Conservation (phyloP, 2,113 vertebrate genomes). For the Eurypyga helias region DNA sequence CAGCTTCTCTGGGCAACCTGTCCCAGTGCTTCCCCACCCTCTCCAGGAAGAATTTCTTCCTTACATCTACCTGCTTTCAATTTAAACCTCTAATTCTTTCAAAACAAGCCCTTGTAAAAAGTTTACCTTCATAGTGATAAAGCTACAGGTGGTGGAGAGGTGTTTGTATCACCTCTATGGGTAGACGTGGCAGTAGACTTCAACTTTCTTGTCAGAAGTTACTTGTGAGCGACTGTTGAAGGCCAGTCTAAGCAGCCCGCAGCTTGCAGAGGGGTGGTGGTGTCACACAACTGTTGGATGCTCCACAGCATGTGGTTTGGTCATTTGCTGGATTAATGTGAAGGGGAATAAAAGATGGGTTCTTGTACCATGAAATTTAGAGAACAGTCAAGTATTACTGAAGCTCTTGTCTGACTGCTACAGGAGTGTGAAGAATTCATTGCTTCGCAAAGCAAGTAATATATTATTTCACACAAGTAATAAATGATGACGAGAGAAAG, state of each 20-base stretch:
- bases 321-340: not conserved
- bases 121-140: not conserved
- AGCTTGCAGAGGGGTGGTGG: not conserved
- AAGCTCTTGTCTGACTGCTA: not conserved
- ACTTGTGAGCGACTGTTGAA: not conserved
- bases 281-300: not conserved
- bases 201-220: not conserved
- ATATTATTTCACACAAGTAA: not conserved
- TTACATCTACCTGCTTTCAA: no score
- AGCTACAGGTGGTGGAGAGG: not conserved
- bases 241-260: not conserved
- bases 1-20: no score
- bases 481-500: not conserved
- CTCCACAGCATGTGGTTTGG: rapidly evolving
- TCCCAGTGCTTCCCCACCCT: no score
- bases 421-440: not conserved
- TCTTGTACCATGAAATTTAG: not conserved
- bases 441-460: not conserved
- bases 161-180: not conserved
- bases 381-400: not conserved
- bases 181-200: not conserved
- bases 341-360: not conserved
- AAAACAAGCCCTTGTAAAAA: no score
- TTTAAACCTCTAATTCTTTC: no score
- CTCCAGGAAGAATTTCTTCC: no score